Base-by-base conservation (phyloP, 2,888 invertebrate genomes). In the Candidula unifasciata region DNA sequence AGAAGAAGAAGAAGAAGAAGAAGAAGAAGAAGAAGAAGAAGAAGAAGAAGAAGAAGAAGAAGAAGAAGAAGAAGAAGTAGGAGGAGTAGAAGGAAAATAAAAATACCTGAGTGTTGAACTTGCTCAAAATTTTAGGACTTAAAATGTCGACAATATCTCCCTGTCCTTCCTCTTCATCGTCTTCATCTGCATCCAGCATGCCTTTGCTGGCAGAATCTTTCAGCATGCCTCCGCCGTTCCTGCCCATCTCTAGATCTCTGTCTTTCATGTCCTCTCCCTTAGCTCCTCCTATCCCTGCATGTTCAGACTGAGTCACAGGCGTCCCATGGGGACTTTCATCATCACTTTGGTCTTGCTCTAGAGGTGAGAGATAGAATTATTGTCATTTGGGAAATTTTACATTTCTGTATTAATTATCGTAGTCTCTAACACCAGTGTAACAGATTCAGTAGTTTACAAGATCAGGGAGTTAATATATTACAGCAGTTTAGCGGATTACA, bases 271-370 rank as follows among this genome's bases (percentile, higher is more conserved):
- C 74, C 52, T 74, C 54, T 13, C 54, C 54, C 24, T 66, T 66
- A 30, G 79, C 37, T 18, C 27, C 66, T 18, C 44, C 66, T 44
- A 66, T 44, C 66, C 66, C 71, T n/a, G 37, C 57, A 33, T 80
- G 69, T n/a, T 80, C 82, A n/a, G 80, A 57, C 35, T 64, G 54
- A 8, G 68, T 35, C 18, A 37, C 1, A 35, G 82, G 83, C 3
- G 87, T 86, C 44, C 82, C 87, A 79, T 83, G 73, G 64, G 86
- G 64, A 77, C 81, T 71, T 33, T 87, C 87, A 80, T 87, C 87
- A 82, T 87, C 87, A 86, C 87, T 87, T 10, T 52, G 64, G 30
- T 86, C 86, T 84, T 69, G 74, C 18, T 74, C 54, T 74, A 21
- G 2, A 74, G 18, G 16, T 27, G 10, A 30, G 16, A 54, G 27